Percentiles rank a stretch among this genome's conserved stretches.
Evolutionary conservation across 2,113 vertebrate genomes (phyloP).

Genomic region (Notechis scutatus): DNA sequence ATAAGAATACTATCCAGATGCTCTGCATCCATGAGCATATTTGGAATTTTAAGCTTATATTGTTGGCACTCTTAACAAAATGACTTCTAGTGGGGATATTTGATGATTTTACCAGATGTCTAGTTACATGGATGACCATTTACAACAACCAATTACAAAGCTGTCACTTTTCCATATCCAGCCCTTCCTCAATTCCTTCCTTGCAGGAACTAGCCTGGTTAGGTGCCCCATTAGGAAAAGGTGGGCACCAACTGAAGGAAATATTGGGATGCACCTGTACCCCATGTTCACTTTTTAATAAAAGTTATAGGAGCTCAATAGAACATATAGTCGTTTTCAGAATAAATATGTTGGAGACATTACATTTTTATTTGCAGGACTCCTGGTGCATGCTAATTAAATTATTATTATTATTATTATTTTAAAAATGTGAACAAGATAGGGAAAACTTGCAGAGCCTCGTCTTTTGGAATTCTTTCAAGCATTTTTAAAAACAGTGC

Average conservation of each 20-base stretch:
- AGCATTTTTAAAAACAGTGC: background rate
- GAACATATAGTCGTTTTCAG: background rate
- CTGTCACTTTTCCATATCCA: background rate
- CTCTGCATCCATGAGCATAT: background rate
- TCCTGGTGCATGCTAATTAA: background rate
- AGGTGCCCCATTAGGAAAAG: background rate
- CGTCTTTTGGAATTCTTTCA: background rate
- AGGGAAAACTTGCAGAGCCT: background rate
- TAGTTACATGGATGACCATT: background rate
- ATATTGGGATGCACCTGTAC: background rate
- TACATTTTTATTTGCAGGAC: background rate
- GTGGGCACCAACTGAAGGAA: background rate
- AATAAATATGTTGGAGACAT: background rate
- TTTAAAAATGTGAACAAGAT: background rate
- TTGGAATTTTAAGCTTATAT: background rate
- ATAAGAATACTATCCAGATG: background rate
- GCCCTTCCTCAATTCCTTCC: background rate
- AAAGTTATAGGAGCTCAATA: background rate
- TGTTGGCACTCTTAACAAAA: background rate
- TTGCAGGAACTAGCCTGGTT: background rate
- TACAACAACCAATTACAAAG: background rate
- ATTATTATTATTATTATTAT: background rate
- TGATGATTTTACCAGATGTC: background rate
- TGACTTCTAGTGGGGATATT: background rate
- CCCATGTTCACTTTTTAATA: background rate